Base-by-base conservation (phyloP, 1,140 invertebrate species). In the Pogonus chalceus region DNA sequence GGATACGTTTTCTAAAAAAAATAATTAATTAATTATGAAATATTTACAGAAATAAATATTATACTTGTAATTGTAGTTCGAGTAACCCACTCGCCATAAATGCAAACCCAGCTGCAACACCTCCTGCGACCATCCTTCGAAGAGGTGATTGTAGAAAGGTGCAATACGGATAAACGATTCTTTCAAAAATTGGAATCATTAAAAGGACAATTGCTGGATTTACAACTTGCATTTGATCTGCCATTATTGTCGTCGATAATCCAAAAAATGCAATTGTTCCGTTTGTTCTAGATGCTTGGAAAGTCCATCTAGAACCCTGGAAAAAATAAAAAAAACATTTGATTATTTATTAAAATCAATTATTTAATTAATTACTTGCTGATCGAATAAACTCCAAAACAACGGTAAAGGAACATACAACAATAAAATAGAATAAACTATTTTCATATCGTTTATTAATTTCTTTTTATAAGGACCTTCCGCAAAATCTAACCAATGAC, bases 381-480 rank as follows among this genome's bases (percentile, higher is more conserved):
- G 70, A 58, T 79, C 77, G 63, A 78, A 80, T 1, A 88, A 64
- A 1, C 83, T 79, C 84, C 83, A 85, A 68, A 84, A 87, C n/a
- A 87, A 58, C 2, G 84, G 82, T 20, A 85, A 62, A 0, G 84
- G 84, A 18, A 83, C 52, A 63, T 80, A 85, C 21, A 87, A 66
- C 2, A 79, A 58, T 1, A 85, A 58, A 24, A 69, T 61, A 7
- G 60, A 55, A 35, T 61, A 66, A 0, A 71, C 63, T 2, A 61
- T 56, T 62, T 69, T 69, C 54, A 84, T 76, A 62, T 88, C 84
- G 2, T 71, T 61, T 21, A 85, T 75, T 52, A 81, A 64, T 55
- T 76, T 70, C 20, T 7, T 21, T 47, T 77, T 74, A 69, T 70
- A 85, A 65, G 78, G 79, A 35, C 76, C 76, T 35, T 73, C 67